Percentiles rank a stretch among this genome's conserved stretches.
These are phyloP conservation scores for Drosophila tristis DNA, from an alignment of 1,140 invertebrate species.

Conservation along the genomic window DNA sequence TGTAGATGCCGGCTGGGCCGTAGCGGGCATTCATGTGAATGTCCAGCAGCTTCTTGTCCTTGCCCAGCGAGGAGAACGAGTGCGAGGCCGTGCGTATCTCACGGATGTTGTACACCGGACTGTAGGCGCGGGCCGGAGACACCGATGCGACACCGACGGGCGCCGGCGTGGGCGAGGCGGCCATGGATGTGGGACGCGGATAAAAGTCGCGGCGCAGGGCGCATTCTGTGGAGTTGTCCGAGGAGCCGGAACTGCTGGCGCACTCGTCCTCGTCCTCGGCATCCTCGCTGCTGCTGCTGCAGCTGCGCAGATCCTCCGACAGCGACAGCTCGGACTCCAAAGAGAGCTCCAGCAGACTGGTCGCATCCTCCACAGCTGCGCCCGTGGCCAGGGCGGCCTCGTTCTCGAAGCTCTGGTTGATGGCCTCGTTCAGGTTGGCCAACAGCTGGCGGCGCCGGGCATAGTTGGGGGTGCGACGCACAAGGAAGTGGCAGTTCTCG, in stretches of 20 bases:
- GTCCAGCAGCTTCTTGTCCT: slow-evolving; percentile 82
- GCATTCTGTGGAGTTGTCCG: slow-evolving; percentile 76
- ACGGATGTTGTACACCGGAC: slow-evolving; percentile 82
- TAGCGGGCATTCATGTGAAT: slow-evolving; percentile 75
- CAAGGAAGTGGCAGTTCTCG: slow-evolving; percentile 90
- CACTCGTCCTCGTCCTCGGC: slow-evolving; percentile 71
- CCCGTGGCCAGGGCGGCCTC: neutral
- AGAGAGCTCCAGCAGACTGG: slow-evolving; percentile 71
- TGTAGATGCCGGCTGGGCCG: slow-evolving; percentile 48
- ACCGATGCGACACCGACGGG: neutral
- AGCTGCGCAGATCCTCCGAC: slow-evolving; percentile 73
- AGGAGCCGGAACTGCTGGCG: slow-evolving; percentile 72
- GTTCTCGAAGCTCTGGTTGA: slow-evolving; percentile 47
- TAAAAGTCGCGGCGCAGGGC: slow-evolving; percentile 58
- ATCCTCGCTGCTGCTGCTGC: slow-evolving; percentile 71
- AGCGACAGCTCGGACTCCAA: slow-evolving; percentile 71
- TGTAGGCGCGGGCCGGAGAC: slow-evolving; percentile 60
- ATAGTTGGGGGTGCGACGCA: slow-evolving; percentile 91
- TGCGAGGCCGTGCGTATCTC: slow-evolving; percentile 79
- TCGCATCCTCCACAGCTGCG: slow-evolving; percentile 39
- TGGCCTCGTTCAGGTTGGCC: slow-evolving; percentile 72
- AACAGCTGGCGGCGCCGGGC: slow-evolving; percentile 79
- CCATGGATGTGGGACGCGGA: slow-evolving; percentile 25
- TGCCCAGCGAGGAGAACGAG: slow-evolving; percentile 82
- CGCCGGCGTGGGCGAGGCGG: neutral